These are phyloP conservation scores for Papilio polyxenes DNA, from an alignment of 1,140 invertebrate genomes.

Conservation along the genomic window DNA sequence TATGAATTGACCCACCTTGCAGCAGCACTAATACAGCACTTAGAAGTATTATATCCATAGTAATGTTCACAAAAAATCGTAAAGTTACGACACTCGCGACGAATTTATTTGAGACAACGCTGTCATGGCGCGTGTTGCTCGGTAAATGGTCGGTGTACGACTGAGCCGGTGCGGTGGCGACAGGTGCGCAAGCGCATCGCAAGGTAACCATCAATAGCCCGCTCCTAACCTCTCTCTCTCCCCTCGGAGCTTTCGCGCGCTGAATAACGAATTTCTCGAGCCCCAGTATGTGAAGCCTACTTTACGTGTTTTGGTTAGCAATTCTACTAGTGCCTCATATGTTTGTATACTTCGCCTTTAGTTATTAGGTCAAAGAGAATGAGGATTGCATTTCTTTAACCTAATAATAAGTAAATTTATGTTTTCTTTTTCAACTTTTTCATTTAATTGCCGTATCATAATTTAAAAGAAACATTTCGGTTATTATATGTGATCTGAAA, in stretches of 20 bases:
- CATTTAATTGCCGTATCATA: neutral
- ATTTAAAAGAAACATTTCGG: too few relatives aligned
- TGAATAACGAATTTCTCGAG: slow-evolving; percentile 64
- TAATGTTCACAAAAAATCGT: slow-evolving; percentile 57
- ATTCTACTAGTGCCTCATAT: slow-evolving; percentile 21
- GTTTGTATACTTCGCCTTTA: slow-evolving; percentile 30
- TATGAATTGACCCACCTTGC: slow-evolving; percentile 54
- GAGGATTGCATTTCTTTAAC: neutral
- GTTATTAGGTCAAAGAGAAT: slow-evolving; percentile 46
- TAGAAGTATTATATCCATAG: slow-evolving; percentile 65
- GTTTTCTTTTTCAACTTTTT: neutral
- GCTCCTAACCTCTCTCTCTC: slow-evolving; percentile 41
- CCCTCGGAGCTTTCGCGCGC: slow-evolving; percentile 63
- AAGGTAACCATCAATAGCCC: slow-evolving; percentile 47
- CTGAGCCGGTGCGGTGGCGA: slow-evolving; percentile 51
- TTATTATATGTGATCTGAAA: too few relatives aligned
- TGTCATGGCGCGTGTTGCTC: slow-evolving; percentile 57
- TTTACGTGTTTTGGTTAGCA: slow-evolving; percentile 57
- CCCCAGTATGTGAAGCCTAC: slow-evolving; percentile 52
- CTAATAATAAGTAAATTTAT: neutral
- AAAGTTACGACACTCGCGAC: slow-evolving; percentile 62
- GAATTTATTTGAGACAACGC: slow-evolving; percentile 47
- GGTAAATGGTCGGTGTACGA: slow-evolving; percentile 48
- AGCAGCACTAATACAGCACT: slow-evolving; percentile 52
- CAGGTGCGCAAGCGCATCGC: slow-evolving; percentile 58